Percentiles rank a stretch among this genome's conserved stretches.
Conservation (phyloP, 1,140 invertebrate genomes). For the Drosophila parvula region DNA sequence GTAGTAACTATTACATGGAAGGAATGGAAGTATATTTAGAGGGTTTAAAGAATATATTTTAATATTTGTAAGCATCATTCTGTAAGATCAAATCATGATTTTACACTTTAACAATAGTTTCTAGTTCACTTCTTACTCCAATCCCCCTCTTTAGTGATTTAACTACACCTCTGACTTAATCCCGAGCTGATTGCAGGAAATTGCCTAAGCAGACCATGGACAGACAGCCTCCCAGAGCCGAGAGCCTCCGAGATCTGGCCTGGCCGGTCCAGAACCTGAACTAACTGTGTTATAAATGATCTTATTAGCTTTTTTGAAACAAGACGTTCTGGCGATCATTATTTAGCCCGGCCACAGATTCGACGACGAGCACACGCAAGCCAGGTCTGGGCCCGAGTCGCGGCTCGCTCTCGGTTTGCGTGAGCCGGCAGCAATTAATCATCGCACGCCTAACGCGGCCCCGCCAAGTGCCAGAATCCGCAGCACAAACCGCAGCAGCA, state of each 20-base stretch:
- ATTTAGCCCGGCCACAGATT: conserved; percentile 62
- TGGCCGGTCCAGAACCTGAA: conserved; percentile 52
- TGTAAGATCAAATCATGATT: neutral
- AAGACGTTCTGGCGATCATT: conserved; percentile 81
- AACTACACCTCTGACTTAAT: conserved; percentile 22
- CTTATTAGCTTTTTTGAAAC: conserved; percentile 83
- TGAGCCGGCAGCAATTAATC: conserved; percentile 79
- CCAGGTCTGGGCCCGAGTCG: conserved; percentile 19
- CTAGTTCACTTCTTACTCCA: too few relatives aligned
- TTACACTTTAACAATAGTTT: neutral
- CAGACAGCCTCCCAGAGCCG: conserved; percentile 36
- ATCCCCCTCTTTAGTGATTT: neutral
- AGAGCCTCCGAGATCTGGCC: conserved; percentile 26
- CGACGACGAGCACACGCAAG: conserved; percentile 55
- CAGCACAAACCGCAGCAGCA: conserved; percentile 17
- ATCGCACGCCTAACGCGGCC: conserved; percentile 71
- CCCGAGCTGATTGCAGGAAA: conserved; percentile 59
- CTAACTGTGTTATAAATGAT: conserved; percentile 83
- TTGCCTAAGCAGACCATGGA: conserved; percentile 35
- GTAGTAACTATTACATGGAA: neutral
- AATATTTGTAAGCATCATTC: neutral
- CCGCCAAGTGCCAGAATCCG: conserved; percentile 34
- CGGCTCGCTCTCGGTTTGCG: conserved; percentile 48
- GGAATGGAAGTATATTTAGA: neutral
- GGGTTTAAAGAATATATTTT: neutral